Evolutionary conservation across 2,797 vertebrate species (phyloP), one percentile per base, ranked within the genome.

Genomic region (Echeneis naucrates): DNA sequence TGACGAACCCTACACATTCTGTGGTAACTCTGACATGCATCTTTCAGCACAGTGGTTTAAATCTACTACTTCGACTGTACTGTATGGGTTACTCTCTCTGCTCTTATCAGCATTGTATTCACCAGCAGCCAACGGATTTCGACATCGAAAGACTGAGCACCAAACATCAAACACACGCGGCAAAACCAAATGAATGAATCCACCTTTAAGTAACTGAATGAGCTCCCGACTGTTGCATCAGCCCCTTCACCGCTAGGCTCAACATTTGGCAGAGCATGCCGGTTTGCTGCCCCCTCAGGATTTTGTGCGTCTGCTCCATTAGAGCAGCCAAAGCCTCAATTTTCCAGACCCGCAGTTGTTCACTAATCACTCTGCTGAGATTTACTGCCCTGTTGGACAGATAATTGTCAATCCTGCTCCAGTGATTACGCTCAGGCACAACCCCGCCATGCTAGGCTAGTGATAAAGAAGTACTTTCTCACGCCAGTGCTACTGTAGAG

Each of bases 371-470:
- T 80, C 72, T 62, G 75, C 65, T 37, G 76, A 82, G 85, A 87
- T 87, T 89, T 92, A 91, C 76, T 64, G 77, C 88, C 71, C 67
- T 53, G 66, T 67, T 76, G 81, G 75, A 89, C 81, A 84, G 81
- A 80, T 90, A 89, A 89, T 86, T 88, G 77, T 88, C 88, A 83
- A 87, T 87, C 65, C 71, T 78, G 59, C 79, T 78, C 54, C 68
- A 48, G 83, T 83, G 59, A 81, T 88, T 84, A 81, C 55, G 77
- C 68, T 77, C 75, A 85, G 77, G 80, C 74, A 75, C 75, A 68
- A 37, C 81, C 66, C 73, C 27, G 62, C 71, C 52, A 72, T 55
- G 75, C 35, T 56, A 23, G 14, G 47, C 67, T 32, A 63, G 40
- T 66, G 53, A 53, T 75, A 82, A 81, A 75, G 33, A 70, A 68